phyloP scores from a whole-genome alignment of 2,113 vertebrate genomes.

The Chrysochloris asiatica region DNA sequence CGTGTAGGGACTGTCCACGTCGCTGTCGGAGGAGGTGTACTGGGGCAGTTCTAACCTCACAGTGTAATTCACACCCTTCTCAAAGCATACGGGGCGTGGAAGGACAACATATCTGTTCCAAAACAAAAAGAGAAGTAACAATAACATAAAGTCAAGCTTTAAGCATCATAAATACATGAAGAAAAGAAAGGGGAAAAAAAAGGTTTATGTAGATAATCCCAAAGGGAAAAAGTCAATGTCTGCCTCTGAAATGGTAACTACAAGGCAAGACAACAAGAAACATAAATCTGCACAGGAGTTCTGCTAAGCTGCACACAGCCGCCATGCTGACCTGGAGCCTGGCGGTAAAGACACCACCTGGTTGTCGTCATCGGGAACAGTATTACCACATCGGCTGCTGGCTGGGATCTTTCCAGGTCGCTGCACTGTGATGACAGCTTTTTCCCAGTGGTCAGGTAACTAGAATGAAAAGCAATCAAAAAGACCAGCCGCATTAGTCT shows the following conservation, averaged over 20 bases:
- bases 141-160: no score
- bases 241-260: not conserved
- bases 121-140: conserved; percentile 13
- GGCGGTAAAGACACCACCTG: conserved; percentile 93
- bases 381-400: conserved; percentile 95
- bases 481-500: not conserved
- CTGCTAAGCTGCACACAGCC: not conserved
- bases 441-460: conserved; percentile 98
- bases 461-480: conserved; percentile 68
- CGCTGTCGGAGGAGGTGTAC: conserved; percentile 88
- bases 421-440: conserved; percentile 91
- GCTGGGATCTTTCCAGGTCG: conserved; percentile 91
- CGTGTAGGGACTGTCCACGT: conserved; percentile 92
- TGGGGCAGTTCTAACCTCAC: conserved; percentile 92
- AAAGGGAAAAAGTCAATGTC: not conserved
- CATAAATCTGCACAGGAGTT: not conserved
- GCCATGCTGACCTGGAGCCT: conserved; percentile 89
- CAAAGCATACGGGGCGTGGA: conserved; percentile 93
- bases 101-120: conserved; percentile 90
- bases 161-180: no score
- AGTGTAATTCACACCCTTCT: conserved; percentile 95
- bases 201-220: fast-evolving
- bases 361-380: conserved; percentile 94
- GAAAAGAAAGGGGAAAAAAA: not conserved
- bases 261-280: not conserved